A percentile compares a stretch with the other conserved stretches of the same genome.
phyloP scores from a whole-genome alignment of 2,888 invertebrate genomes.

The Andrena marginata region DNA sequence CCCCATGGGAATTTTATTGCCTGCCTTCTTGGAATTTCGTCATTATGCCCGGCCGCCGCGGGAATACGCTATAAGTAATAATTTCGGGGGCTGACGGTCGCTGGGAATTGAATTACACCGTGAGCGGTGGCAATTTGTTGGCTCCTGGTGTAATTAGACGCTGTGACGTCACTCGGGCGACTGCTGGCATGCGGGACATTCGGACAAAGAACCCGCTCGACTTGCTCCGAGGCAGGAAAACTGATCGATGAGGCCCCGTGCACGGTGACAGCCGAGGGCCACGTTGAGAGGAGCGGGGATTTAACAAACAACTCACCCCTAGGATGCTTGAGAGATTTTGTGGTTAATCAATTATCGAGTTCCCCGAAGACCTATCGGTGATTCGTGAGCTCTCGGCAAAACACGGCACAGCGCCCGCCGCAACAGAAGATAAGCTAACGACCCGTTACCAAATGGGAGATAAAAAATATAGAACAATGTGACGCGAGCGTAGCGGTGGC shows the following conservation, averaged over 20 bases:
- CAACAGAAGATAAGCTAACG: background rate
- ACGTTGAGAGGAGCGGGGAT: background rate
- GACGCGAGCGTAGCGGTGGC: background rate
- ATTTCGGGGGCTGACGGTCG: slow-evolving; percentile 54
- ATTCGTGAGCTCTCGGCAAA: background rate
- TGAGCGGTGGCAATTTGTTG: slow-evolving; percentile 49
- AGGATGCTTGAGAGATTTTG: slow-evolving; percentile 3
- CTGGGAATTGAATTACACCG: slow-evolving; percentile 62
- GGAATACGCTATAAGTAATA: slow-evolving; percentile 50
- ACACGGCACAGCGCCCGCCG: background rate
- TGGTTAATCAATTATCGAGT: background rate
- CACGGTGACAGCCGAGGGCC: background rate
- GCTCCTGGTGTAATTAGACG: slow-evolving; percentile 51
- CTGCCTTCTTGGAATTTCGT: slow-evolving; percentile 61
- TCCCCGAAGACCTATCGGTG: background rate
- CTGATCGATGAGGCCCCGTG: slow-evolving; percentile 15
- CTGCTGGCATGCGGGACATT: slow-evolving; percentile 37
- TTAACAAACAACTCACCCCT: slow-evolving; percentile 4
- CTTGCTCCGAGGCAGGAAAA: slow-evolving; percentile 21
- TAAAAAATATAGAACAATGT: background rate
- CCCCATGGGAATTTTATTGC: slow-evolving; percentile 46
- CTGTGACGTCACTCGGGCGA: slow-evolving; percentile 31
- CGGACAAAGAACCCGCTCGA: slow-evolving; percentile 43
- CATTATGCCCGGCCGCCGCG: slow-evolving; percentile 33
- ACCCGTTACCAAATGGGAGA: background rate